Evolutionary conservation across 2,888 invertebrate species (phyloP).

Genomic region (Auanema sp.): DNA sequence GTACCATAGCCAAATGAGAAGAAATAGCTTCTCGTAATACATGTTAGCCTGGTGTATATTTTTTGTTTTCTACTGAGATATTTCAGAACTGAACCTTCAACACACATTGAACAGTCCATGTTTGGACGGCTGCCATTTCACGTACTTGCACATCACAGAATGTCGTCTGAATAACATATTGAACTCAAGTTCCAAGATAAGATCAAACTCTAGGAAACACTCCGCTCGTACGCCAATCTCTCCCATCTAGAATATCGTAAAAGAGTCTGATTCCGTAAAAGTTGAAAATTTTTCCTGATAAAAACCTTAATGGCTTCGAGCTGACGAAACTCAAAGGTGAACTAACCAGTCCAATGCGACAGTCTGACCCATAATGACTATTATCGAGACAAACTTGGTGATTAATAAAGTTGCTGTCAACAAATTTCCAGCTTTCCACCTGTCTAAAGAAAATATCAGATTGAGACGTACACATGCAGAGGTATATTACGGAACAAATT

Average conservation of each 20-base stretch:
- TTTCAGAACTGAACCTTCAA: conserved; percentile 52
- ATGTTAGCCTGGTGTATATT: conserved; percentile 56
- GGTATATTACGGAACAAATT: not conserved
- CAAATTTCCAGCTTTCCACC: conserved; percentile 19
- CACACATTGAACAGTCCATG: conserved; percentile 59
- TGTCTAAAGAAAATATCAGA: conserved; percentile 7
- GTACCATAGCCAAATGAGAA: conserved; percentile 61
- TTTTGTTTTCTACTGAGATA: not conserved
- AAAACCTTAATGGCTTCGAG: conserved; percentile 11
- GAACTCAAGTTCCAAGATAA: not conserved
- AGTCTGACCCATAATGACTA: conserved; percentile 24
- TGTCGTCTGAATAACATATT: conserved; percentile 49
- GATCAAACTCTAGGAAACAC: conserved; percentile 58
- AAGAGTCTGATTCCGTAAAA: conserved; percentile 52
- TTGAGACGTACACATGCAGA: not conserved
- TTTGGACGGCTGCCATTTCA: conserved; percentile 47
- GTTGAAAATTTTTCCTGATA: conserved; percentile 35
- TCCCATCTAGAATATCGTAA: conserved; percentile 51
- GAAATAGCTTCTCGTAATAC: conserved; percentile 63
- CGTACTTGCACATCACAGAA: conserved; percentile 59
- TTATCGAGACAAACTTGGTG: conserved; percentile 28
- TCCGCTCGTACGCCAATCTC: conserved; percentile 62
- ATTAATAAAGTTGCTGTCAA: conserved; percentile 27
- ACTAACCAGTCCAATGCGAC: conserved; percentile 29
- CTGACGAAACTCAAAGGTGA: conserved; percentile 26